phyloP scores from a whole-genome alignment of 2,888 invertebrate genomes.

The Dryocosmus kuriphilus region DNA sequence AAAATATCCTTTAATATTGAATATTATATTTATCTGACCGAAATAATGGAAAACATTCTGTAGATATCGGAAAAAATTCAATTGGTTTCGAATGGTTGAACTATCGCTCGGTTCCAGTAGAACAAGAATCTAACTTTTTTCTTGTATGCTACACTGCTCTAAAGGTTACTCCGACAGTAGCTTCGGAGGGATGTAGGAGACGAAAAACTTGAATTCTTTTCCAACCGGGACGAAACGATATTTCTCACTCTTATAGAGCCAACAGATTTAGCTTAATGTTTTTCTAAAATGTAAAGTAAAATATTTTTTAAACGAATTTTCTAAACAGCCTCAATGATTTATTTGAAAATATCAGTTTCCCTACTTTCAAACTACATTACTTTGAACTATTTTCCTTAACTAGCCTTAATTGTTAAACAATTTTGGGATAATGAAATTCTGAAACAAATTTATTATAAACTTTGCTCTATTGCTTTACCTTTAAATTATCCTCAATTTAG shows the following conservation, averaged over 20 bases:
- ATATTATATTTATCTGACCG: background rate
- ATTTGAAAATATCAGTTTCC: too few species aligned
- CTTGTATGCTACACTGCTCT: slow-evolving; percentile 19
- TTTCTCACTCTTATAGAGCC: background rate
- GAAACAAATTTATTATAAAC: background rate
- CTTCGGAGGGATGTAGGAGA: background rate
- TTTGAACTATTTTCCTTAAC: background rate
- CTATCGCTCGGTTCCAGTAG: slow-evolving; percentile 16
- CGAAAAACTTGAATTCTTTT: slow-evolving; percentile 25
- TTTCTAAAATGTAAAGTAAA: background rate
- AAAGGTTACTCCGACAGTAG: slow-evolving; percentile 28
- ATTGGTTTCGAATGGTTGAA: slow-evolving; percentile 17
- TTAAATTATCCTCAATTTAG: background rate
- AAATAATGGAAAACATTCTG: background rate
- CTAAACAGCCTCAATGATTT: too few species aligned
- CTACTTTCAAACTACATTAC: background rate
- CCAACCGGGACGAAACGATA: slow-evolving; percentile 8
- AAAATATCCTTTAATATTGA: background rate
- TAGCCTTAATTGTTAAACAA: background rate
- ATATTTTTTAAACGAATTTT: background rate
- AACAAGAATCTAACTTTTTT: slow-evolving; percentile 34
- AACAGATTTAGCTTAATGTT: too few species aligned
- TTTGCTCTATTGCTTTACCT: background rate
- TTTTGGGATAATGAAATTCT: background rate
- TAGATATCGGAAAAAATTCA: background rate